Evolutionary conservation across 2,113 vertebrate species (phyloP), one percentile per base, ranked within the genome.

Genomic region (Ptilorrhoa leucosticta): DNA sequence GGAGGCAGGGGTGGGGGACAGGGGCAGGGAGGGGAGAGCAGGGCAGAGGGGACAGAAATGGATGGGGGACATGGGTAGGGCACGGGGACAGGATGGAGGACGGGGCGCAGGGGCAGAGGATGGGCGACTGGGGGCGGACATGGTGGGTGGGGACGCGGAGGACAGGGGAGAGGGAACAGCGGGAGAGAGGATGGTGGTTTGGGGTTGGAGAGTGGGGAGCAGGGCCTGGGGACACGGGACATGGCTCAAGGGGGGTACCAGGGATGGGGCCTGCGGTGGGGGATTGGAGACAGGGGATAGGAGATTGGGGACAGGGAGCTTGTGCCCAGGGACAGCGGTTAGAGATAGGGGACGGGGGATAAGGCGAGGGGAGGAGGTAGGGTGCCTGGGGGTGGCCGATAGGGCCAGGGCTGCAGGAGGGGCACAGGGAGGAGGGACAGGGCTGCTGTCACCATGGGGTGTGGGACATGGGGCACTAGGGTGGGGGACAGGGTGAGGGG

Each of bases 381-480:
- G 5, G 54, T 18, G 5, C 28, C 47, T 40, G 50, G 30, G 11
- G 11, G 11, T 35, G 56, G 30, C 71, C 56, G 50, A 37, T 56
- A 37, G 56, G 24, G 19, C n/a, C 83, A 35, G n/a, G 60, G 54
- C 44, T 60, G 31, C 33, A 15, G 57, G 37, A 37, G 30, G 19
- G 17, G 3, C 26, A 15, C 3, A 2, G 45, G 7, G 50, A 31
- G 19, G 11, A 51, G 40, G 35, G 11, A 35, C 3, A 13, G 15
- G 24, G 44, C 6, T 15, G 24, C 33, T 15, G 1, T 45, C 53
- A 9, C 28, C 7, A 0, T 7, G 1, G 61, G 18, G 7, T 53
- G 50, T 57, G 84, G 51, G 50, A 33, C 16, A 7, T 4, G 5
- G 37, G 16, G 11, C 65, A 6, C 17, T 14, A 18, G 44, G 23